Conservation (phyloP, 2,888 invertebrate species). For the Drosophila testacea region DNA sequence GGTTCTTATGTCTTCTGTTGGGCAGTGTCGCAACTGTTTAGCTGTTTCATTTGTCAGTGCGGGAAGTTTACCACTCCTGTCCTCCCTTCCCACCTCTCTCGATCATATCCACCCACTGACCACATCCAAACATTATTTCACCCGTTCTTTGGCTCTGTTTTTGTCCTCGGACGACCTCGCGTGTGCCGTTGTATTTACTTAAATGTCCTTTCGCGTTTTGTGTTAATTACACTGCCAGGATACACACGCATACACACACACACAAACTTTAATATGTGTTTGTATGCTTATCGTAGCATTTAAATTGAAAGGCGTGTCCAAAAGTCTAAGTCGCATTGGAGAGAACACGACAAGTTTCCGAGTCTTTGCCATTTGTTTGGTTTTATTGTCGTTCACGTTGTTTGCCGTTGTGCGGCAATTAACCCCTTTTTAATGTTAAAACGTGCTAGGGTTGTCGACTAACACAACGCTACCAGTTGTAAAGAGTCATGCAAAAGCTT, state of each 20-base stretch:
- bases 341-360: constrained; percentile 33
- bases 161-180: constrained; percentile 58
- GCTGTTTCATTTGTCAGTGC: constrained; percentile 58
- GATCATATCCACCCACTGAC: constrained; percentile 16
- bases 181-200: constrained; percentile 65
- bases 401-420: constrained; percentile 60
- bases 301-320: constrained; percentile 78
- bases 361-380: constrained; percentile 43
- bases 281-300: constrained; percentile 58
- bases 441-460: constrained; percentile 32
- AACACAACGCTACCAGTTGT: background rate
- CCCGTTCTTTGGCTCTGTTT: constrained; percentile 47
- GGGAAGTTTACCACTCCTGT: constrained; percentile 11
- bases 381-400: constrained; percentile 56
- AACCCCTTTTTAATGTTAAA: constrained; percentile 65
- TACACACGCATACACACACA: constrained; percentile 19
- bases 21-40: constrained; percentile 61
- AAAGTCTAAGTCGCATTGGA: constrained; percentile 38
- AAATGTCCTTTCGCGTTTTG: constrained; percentile 73
- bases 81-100: background rate
- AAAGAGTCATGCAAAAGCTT: background rate
- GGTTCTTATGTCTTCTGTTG: constrained; percentile 34
- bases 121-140: constrained; percentile 33
- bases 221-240: constrained; percentile 64
- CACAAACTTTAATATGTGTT: no score